Conservation (phyloP, 1,140 invertebrate genomes). For the Danaus plexippus region DNA sequence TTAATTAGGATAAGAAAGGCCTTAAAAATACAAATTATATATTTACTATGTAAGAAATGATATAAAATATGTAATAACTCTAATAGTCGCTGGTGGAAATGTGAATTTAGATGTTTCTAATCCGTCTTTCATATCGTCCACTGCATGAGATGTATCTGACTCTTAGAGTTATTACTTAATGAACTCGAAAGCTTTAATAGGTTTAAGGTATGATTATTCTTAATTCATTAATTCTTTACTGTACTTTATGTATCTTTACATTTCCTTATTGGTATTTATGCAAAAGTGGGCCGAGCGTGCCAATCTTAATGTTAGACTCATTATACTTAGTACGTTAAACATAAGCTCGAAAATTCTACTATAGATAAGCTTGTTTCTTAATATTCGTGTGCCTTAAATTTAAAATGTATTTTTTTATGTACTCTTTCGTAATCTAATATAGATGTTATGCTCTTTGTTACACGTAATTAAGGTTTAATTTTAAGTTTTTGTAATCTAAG, state of each 20-base stretch:
- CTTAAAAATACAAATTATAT: slow-evolving; percentile 19
- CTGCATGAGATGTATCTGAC: neutral
- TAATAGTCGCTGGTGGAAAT: slow-evolving; percentile 7
- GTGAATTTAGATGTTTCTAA: slow-evolving; percentile 9
- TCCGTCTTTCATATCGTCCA: neutral
- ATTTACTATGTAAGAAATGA: slow-evolving; percentile 22
- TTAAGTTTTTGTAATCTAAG: slow-evolving; percentile 18
- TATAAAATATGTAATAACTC: slow-evolving; percentile 19
- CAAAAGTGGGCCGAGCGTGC: slow-evolving; percentile 59
- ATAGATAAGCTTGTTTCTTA: slow-evolving; percentile 14
- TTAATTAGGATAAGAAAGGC: slow-evolving; percentile 50
- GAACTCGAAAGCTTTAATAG: slow-evolving; percentile 48
- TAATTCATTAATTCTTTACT: slow-evolving; percentile 13
- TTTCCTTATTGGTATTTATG: slow-evolving; percentile 22
- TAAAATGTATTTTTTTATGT: neutral
- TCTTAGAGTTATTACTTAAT: neutral
- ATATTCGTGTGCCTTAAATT: neutral
- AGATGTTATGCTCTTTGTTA: slow-evolving; percentile 8
- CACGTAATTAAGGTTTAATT: slow-evolving; percentile 18
- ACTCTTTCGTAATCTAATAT: neutral
- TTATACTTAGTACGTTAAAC: slow-evolving; percentile 17
- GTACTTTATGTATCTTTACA: slow-evolving; percentile 15
- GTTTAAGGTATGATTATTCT: slow-evolving; percentile 23
- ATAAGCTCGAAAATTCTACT: slow-evolving; percentile 3
- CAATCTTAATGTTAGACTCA: slow-evolving; percentile 46